Conservation (phyloP, 2,797 vertebrate genomes). For the Danio tinwini region DNA sequence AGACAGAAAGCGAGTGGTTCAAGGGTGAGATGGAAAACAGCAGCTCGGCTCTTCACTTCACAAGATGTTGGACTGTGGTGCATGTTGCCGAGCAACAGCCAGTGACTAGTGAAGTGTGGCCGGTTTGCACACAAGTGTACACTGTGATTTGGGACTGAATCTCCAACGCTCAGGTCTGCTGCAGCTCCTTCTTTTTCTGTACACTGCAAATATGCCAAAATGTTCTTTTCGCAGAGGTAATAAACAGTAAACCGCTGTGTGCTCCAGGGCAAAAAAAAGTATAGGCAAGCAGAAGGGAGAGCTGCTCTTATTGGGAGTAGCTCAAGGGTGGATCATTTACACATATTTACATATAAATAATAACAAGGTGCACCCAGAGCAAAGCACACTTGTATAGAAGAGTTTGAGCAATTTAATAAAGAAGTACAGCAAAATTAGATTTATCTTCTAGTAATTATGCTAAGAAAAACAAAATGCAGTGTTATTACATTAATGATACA, state of each 20-base stretch:
- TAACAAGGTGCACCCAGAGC: neutral
- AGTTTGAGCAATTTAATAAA: slow-evolving; percentile 18
- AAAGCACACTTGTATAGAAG: slow-evolving; percentile 14
- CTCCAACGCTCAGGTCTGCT: slow-evolving; percentile 60
- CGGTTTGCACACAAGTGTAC: slow-evolving; percentile 65
- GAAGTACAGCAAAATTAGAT: slow-evolving; percentile 5
- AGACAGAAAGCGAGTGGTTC: slow-evolving; percentile 60
- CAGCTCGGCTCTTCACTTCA: slow-evolving; percentile 69
- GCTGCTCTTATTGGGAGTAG: neutral
- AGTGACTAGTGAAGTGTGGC: slow-evolving; percentile 76
- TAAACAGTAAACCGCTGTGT: neutral
- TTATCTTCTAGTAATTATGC: neutral
- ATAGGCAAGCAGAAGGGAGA: slow-evolving; percentile 8
- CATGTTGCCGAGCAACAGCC: slow-evolving; percentile 84
- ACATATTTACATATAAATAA: slow-evolving; percentile 34
- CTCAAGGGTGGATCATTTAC: slow-evolving; percentile 15
- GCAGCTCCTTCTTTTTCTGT: slow-evolving; percentile 5
- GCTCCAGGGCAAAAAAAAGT: neutral
- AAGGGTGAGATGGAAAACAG: slow-evolving; percentile 63
- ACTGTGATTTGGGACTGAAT: slow-evolving; percentile 74
- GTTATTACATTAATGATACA: neutral
- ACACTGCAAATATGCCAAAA: slow-evolving; percentile 38
- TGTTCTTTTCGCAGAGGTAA: slow-evolving; percentile 21
- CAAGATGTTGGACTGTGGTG: slow-evolving; percentile 79
- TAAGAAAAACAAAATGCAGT: neutral